Percentiles rank a stretch among this genome's conserved stretches.
phyloP scores from a whole-genome alignment of 2,888 invertebrate genomes.

The Caenorhabditis sp. region DNA sequence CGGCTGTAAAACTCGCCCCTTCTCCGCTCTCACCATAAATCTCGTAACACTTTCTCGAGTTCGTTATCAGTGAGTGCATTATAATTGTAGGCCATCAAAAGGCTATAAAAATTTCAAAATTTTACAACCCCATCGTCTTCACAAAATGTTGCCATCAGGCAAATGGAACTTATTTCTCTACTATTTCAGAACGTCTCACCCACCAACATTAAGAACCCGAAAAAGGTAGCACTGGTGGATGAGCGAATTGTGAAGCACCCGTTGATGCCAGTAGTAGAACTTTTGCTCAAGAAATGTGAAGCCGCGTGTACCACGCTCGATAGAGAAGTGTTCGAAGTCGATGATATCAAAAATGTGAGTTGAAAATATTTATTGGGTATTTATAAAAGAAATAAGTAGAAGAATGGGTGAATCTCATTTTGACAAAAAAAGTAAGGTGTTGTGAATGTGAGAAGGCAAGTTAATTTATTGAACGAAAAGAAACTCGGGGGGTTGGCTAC shows the following conservation, averaged over 20 bases:
- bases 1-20: conserved; percentile 29
- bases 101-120: conserved; percentile 48
- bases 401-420: too few species aligned
- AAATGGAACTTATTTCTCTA: conserved; percentile 29
- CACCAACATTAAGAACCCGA: conserved; percentile 22
- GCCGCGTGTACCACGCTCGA: conserved; percentile 39
- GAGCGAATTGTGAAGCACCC: conserved; percentile 61
- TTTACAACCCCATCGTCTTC: conserved; percentile 26
- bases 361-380: conserved; percentile 40
- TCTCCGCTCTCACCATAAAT: conserved; percentile 41
- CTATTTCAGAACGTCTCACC: conserved; percentile 34
- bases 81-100: conserved; percentile 39
- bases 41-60: conserved; percentile 40
- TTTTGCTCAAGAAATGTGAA: conserved; percentile 65
- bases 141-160: conserved; percentile 18
- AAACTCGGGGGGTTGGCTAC: conserved; percentile 24
- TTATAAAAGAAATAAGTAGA: conserved; percentile 7
- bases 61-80: conserved; percentile 36
- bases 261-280: conserved; percentile 62
- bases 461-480: conserved; percentile 23
- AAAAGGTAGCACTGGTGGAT: neutral
- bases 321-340: conserved; percentile 46
- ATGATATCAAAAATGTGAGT: conserved; percentile 63
- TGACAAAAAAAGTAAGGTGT: neutral
- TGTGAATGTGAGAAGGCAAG: conserved; percentile 54